These are phyloP conservation scores for Hirudo medicinalis DNA, from an alignment of 1,140 invertebrate genomes.

Conservation along the genomic window DNA sequence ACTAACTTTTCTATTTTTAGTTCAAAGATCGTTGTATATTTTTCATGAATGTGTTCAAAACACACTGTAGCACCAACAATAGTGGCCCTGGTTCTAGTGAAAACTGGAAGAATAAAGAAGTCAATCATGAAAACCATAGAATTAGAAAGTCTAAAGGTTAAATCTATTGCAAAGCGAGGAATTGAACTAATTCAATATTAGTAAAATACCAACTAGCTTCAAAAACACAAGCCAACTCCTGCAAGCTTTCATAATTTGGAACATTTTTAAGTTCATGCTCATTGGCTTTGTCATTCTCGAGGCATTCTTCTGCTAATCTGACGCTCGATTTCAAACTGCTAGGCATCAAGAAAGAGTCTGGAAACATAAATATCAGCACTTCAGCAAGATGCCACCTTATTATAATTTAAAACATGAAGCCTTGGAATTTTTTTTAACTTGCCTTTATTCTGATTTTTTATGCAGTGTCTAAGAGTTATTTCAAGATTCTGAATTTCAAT, in stretches of 20 bases:
- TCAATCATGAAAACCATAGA: too few relatives aligned
- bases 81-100: slow-evolving; percentile 58
- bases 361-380: slow-evolving; percentile 41
- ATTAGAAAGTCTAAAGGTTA: too few relatives aligned
- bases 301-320: slow-evolving; percentile 78
- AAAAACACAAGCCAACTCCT: slow-evolving; percentile 80
- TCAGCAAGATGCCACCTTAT: neutral
- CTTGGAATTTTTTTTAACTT: too few relatives aligned
- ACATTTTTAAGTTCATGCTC: slow-evolving; percentile 36
- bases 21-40: slow-evolving; percentile 55
- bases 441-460: neutral
- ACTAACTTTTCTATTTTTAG: slow-evolving; percentile 63
- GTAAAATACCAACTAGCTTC: slow-evolving; percentile 57
- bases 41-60: slow-evolving; percentile 62
- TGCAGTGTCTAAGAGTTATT: neutral
- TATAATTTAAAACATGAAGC: neutral
- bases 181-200: neutral
- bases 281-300: slow-evolving; percentile 51
- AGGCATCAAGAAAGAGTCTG: slow-evolving; percentile 77
- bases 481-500: neutral
- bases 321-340: slow-evolving; percentile 71
- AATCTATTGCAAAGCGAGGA: slow-evolving; percentile 11
- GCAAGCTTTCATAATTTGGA: slow-evolving; percentile 63
- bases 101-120: slow-evolving; percentile 16
- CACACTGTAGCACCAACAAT: slow-evolving; percentile 67